Evolutionary conservation across 2,888 invertebrate species (phyloP), one percentile per base, ranked within the genome.

Genomic region (Tiliacea citrago): DNA sequence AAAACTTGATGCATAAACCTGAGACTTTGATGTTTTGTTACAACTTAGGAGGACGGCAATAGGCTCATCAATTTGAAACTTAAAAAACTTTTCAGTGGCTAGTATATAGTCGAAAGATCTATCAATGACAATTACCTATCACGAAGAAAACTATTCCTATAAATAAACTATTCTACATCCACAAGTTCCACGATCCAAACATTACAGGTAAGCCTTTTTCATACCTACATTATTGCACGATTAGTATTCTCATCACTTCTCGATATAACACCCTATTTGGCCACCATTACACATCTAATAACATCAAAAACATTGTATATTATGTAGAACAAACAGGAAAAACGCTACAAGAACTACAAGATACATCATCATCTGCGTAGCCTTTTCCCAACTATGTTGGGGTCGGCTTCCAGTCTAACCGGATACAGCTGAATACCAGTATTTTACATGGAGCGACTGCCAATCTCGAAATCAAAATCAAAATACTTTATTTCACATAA

Each of bases 241-340:
- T 77, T 55, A 65, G 58, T 65, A 77, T 77, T 78, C 77, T 68
- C n/a, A 57, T 66, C 77, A 73, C 68, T 47, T 49, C 24, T 72
- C 69, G 53, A 75, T 76, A 51, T 77, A 75, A 77, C 73, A 74
- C 42, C 61, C 77, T 24, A 81, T 80, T 80, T 75, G 57, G 67
- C 55, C 51, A 4, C 39, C 49, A 83, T 81, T 76, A 81, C 66
- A 57, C 39, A 73, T 53, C 47, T 62, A 67, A 78, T 85, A 78
- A 74, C 67, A 63, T 71, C 63, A 65, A 67, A 75, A 16, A 68
- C n/a, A n/a, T n/a, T n/a, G n/a, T n/a, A n/a, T n/a, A n/a, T n/a
- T 53, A 60, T 73, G 74, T 39, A 55, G 35, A 57, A 62, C 42
- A 71, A 77, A 73, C 55, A 71, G 58, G 69, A 78, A 79, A 74